Evolutionary conservation across 1,140 invertebrate species (phyloP).

Genomic region (Micrasema minimum): DNA sequence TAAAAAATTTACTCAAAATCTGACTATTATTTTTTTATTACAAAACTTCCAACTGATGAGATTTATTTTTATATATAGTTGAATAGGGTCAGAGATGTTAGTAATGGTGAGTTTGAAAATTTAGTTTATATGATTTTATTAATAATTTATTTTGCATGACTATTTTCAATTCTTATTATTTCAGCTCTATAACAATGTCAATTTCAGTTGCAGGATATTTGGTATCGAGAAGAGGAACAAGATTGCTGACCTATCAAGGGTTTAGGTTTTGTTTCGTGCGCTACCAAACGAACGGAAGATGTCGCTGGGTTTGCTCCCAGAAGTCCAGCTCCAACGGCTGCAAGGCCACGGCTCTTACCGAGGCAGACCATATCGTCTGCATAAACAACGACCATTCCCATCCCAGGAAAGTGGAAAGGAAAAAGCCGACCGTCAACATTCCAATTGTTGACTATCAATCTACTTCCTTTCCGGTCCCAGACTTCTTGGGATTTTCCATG

Average conservation of each 20-base stretch:
- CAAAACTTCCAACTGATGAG: too few species aligned
- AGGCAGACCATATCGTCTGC: conserved; percentile 8
- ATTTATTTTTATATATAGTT: too few species aligned
- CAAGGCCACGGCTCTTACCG: conserved; percentile 16
- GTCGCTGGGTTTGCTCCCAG: conserved; percentile 34
- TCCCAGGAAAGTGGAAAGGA: conserved; percentile 13
- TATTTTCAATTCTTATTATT: too few species aligned
- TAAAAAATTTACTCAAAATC: too few species aligned
- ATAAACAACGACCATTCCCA: conserved; percentile 29
- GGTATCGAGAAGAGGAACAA: conserved; percentile 26
- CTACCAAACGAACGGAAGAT: conserved; percentile 10
- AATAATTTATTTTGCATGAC: too few species aligned
- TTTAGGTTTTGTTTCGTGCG: conserved; percentile 28
- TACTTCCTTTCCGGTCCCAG: conserved; percentile 10
- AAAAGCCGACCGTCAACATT: conserved; percentile 24
- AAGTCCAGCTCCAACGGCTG: conserved; percentile 27
- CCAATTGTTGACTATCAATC: conserved; percentile 29
- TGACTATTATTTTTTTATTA: too few species aligned
- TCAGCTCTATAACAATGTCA: conserved; percentile 9
- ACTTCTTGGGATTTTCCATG: conserved; percentile 15
- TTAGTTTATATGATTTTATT: too few species aligned
- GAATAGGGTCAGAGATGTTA: too few species aligned
- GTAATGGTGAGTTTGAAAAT: too few species aligned
- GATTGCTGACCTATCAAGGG: conserved; percentile 34
- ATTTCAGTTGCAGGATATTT: conserved; percentile 35